phyloP scores from a whole-genome alignment of 2,113 vertebrate species.

The Labeo rohita region DNA sequence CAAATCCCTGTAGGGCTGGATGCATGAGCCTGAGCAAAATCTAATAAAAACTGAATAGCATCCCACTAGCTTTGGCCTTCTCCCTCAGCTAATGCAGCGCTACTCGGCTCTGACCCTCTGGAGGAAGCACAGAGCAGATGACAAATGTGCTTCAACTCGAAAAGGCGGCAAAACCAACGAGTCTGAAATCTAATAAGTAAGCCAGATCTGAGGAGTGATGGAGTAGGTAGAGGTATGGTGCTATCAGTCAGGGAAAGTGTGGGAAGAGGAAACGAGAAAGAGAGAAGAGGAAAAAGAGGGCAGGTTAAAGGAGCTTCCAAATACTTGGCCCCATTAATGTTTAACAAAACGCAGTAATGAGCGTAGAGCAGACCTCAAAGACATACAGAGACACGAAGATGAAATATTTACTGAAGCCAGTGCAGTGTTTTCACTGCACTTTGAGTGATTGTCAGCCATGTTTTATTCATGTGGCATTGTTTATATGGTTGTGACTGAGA shows the following conservation, averaged over 20 bases:
- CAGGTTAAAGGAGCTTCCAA: conserved; percentile 45
- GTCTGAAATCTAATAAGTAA: conserved; percentile 54
- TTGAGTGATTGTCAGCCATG: conserved; percentile 52
- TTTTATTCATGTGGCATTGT: conserved; percentile 59
- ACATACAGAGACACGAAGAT: conserved; percentile 40
- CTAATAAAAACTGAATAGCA: conserved; percentile 39
- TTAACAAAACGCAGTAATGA: conserved; percentile 57
- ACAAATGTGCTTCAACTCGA: conserved; percentile 55
- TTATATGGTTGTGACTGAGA: conserved; percentile 51
- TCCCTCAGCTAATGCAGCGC: conserved; percentile 37
- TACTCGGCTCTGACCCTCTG: conserved; percentile 33
- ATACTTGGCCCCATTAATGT: conserved; percentile 51
- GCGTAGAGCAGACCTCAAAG: conserved; percentile 38
- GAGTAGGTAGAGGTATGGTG: conserved; percentile 26
- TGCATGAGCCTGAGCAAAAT: conserved; percentile 41
- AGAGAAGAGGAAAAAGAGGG: not conserved
- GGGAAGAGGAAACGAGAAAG: not conserved
- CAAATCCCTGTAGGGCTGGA: conserved; percentile 42
- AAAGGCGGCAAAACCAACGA: conserved; percentile 28
- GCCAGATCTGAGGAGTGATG: conserved; percentile 53
- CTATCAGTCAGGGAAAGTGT: conserved; percentile 49
- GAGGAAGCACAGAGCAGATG: conserved; percentile 43
- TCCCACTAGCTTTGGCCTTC: conserved; percentile 24
- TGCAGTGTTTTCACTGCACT: conserved; percentile 50
- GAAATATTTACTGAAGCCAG: conserved; percentile 58